Conservation (phyloP, 2,888 invertebrate species). For the Blastobasis adustella region DNA sequence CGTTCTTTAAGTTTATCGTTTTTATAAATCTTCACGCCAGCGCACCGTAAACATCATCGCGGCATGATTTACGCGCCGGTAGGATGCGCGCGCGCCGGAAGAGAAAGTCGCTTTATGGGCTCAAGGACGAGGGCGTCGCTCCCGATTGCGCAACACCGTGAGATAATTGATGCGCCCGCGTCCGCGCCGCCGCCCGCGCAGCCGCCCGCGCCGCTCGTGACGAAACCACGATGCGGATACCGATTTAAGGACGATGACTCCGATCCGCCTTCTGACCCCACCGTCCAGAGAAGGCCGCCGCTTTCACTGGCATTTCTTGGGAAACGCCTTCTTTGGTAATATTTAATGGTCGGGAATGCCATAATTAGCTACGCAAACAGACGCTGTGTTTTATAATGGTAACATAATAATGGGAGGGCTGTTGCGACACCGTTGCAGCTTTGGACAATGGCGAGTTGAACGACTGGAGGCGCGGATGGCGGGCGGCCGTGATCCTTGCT, state of each 20-base stretch:
- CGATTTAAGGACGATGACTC: slow-evolving; percentile 59
- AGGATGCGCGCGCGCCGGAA: slow-evolving; percentile 28
- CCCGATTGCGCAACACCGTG: slow-evolving; percentile 51
- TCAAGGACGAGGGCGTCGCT: slow-evolving; percentile 67
- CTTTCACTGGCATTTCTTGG: slow-evolving; percentile 33
- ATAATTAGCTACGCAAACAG: too few relatives aligned
- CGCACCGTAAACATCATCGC: slow-evolving; percentile 13
- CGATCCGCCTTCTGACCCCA: slow-evolving; percentile 27
- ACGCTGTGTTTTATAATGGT: not conserved
- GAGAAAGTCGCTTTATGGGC: slow-evolving; percentile 60
- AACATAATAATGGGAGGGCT: not conserved
- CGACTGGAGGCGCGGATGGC: not conserved
- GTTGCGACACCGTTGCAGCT: not conserved
- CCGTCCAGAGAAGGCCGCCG: slow-evolving; percentile 23
- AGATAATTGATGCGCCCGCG: slow-evolving; percentile 37
- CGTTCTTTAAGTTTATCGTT: slow-evolving; percentile 17
- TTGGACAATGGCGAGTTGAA: not conserved
- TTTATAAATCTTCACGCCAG: slow-evolving; percentile 28
- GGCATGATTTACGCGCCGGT: slow-evolving; percentile 27
- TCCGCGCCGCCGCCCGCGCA: slow-evolving; percentile 10
- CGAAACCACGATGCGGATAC: slow-evolving; percentile 48
- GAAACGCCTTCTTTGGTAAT: not conserved
- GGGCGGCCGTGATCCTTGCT: slow-evolving; percentile 23
- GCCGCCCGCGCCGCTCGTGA: slow-evolving; percentile 21
- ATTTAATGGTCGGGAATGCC: too few relatives aligned